Evolutionary conservation across 2,113 vertebrate species (phyloP).

Genomic region (Ophiodon elongatus): DNA sequence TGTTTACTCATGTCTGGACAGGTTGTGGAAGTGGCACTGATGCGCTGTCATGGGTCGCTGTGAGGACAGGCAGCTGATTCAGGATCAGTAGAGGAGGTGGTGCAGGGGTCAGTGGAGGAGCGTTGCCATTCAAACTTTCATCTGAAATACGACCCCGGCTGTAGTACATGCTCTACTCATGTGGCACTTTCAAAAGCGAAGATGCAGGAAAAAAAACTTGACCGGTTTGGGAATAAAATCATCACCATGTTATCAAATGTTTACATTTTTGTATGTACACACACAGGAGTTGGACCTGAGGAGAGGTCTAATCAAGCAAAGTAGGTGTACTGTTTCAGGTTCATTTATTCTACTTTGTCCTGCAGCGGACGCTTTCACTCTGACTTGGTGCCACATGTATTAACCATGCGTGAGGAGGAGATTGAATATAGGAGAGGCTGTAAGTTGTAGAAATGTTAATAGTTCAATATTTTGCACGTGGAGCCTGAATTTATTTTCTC

Average conservation of each 20-base stretch:
- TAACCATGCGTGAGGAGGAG: too few relatives aligned
- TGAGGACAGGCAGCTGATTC: constrained; percentile 35
- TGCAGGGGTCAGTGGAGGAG: constrained; percentile 14
- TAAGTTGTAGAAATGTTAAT: too few relatives aligned
- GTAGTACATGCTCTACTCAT: background rate
- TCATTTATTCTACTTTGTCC: too few relatives aligned
- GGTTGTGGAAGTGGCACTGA: constrained; percentile 7
- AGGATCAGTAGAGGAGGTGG: constrained; percentile 18
- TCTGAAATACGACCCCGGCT: background rate
- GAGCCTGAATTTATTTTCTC: background rate
- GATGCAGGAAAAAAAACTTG: background rate
- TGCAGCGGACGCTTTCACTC: too few relatives aligned
- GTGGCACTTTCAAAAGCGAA: background rate
- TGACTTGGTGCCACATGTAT: too few relatives aligned
- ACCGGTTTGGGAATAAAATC: background rate
- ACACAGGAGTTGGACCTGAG: too few relatives aligned
- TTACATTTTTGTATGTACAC: too few relatives aligned
- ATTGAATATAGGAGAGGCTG: too few relatives aligned
- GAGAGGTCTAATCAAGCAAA: too few relatives aligned
- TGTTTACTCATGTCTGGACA: background rate
- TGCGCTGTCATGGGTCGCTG: background rate
- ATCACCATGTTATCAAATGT: background rate
- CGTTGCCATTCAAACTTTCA: background rate
- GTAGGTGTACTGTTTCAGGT: too few relatives aligned
- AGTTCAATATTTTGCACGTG: too few relatives aligned